A percentile compares a stretch with the other conserved stretches of the same genome.
Evolutionary conservation across 2,797 vertebrate genomes (phyloP).

Genomic region (Trematomus bernacchii): DNA sequence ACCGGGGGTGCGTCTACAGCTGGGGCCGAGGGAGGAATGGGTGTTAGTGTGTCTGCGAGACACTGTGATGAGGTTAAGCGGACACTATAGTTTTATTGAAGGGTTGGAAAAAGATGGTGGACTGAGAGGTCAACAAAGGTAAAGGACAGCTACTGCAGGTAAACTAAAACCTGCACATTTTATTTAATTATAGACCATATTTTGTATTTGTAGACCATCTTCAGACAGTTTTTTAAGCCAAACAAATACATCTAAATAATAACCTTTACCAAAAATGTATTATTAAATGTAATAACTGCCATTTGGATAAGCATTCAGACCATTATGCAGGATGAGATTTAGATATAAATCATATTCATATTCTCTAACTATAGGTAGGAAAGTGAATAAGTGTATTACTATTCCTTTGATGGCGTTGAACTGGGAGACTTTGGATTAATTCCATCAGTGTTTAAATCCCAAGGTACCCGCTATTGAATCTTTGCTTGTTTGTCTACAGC

Average conservation of each 20-base stretch:
- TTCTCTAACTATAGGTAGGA: too few species aligned
- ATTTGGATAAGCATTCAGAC: background rate
- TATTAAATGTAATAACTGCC: background rate
- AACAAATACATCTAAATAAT: background rate
- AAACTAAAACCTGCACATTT: background rate
- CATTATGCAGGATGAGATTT: background rate
- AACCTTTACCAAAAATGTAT: too few species aligned
- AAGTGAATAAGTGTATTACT: too few species aligned
- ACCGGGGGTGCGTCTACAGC: constrained; percentile 75
- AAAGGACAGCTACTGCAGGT: background rate
- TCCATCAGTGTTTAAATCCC: constrained; percentile 5
- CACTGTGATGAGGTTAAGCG: constrained; percentile 45
- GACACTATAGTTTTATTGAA: constrained; percentile 32
- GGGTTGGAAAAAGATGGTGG: constrained; percentile 40
- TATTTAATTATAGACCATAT: background rate
- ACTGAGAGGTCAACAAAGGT: constrained; percentile 43
- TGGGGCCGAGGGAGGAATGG: constrained; percentile 55
- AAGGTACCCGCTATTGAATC: background rate
- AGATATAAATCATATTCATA: background rate
- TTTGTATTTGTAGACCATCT: background rate
- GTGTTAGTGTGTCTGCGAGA: constrained; percentile 30
- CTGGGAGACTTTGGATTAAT: background rate
- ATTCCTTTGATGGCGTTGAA: background rate
- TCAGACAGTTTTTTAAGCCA: background rate
- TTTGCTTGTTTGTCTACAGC: constrained; percentile 10